These are phyloP conservation scores for Festucalex cinctus DNA, from an alignment of 2,113 vertebrate species.

Conservation along the genomic window DNA sequence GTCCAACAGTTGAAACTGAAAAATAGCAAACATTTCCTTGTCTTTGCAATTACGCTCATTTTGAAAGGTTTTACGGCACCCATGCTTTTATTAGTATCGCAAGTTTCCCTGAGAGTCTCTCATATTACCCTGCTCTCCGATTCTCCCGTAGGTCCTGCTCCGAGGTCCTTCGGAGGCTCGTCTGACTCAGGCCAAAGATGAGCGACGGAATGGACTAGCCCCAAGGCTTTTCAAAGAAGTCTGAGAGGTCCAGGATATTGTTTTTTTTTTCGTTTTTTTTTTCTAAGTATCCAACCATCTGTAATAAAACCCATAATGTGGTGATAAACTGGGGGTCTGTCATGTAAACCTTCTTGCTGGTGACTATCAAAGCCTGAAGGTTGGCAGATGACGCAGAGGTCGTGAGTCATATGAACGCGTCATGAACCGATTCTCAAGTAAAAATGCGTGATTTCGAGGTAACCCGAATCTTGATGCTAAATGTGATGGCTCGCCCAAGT, in stretches of 20 bases:
- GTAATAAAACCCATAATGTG: neutral
- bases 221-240: neutral
- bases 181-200: conserved; percentile 46
- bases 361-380: neutral
- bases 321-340: neutral
- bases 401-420: neutral
- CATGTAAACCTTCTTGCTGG: neutral
- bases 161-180: conserved; percentile 25
- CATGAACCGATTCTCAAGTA: neutral
- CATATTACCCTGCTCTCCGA: conserved; percentile 12
- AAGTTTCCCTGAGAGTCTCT: neutral
- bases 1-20: neutral
- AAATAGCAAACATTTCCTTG: neutral
- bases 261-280: neutral
- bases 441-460: neutral
- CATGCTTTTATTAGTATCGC: neutral
- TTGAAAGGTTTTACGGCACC: neutral
- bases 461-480: neutral
- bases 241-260: neutral
- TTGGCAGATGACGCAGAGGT: neutral
- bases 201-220: conserved; percentile 11
- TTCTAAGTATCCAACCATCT: neutral
- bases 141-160: conserved; percentile 19
- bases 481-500: neutral
- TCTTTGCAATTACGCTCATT: neutral